These are phyloP conservation scores for Lateolabrax maculatus DNA, from an alignment of 2,797 vertebrate species.

Conservation along the genomic window DNA sequence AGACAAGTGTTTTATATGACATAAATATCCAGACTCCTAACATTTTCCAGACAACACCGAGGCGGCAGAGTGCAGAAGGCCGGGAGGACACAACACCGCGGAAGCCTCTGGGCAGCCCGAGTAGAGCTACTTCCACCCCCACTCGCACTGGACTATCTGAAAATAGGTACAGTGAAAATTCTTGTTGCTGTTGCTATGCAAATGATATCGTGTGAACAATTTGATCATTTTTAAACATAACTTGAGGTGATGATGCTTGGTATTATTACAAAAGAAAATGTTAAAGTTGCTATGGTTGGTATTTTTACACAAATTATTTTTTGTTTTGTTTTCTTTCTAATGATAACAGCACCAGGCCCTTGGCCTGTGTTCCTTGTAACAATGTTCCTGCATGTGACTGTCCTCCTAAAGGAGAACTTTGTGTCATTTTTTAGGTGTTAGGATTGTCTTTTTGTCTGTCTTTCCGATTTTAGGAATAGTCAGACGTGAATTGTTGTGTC, in stretches of 20 bases:
- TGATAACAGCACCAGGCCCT: background rate
- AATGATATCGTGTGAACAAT: background rate
- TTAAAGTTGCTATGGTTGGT: background rate
- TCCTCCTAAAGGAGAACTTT: background rate
- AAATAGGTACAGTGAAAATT: constrained; percentile 85
- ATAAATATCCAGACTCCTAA: constrained; percentile 2
- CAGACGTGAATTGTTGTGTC: background rate
- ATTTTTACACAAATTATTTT: too few relatives aligned
- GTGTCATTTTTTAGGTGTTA: background rate
- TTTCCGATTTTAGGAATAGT: background rate
- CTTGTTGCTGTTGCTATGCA: background rate
- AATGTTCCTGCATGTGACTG: background rate
- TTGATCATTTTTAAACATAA: background rate
- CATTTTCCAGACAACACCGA: constrained; percentile 85
- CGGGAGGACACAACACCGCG: constrained; percentile 90
- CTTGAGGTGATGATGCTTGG: too few relatives aligned
- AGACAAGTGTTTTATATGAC: background rate
- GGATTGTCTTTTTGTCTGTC: background rate
- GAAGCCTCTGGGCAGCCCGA: constrained; percentile 90
- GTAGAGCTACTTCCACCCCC: constrained; percentile 87
- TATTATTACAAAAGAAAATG: background rate
- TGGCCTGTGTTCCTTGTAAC: background rate
- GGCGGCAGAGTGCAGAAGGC: constrained; percentile 87
- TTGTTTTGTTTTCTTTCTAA: background rate
- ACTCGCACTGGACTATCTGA: constrained; percentile 91